These are phyloP conservation scores for Melospiza georgiana DNA, from an alignment of 2,113 vertebrate species.

Conservation along the genomic window DNA sequence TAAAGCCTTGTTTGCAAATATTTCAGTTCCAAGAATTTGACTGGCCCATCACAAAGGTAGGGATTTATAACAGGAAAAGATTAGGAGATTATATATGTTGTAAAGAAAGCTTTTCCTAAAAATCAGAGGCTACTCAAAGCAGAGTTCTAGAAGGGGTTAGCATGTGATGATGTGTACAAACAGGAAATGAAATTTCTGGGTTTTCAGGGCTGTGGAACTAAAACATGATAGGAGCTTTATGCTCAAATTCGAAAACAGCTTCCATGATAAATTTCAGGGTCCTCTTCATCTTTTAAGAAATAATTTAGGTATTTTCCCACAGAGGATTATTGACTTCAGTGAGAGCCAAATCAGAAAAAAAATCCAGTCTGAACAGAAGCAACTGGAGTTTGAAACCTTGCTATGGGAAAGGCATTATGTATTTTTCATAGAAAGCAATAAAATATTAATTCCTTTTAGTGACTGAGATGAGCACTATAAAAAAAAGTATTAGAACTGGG, in stretches of 20 bases:
- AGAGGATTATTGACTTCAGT: background rate
- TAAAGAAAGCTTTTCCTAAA: background rate
- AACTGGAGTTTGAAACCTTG: background rate
- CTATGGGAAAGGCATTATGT: constrained; percentile 18
- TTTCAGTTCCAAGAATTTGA: background rate
- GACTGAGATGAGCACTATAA: constrained; percentile 28
- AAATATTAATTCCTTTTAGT: constrained; percentile 68
- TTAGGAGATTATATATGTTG: background rate
- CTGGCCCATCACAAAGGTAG: background rate
- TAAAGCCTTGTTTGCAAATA: background rate
- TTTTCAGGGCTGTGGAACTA: background rate
- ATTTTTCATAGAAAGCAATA: constrained; percentile 67
- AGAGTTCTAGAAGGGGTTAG: background rate
- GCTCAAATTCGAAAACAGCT: background rate
- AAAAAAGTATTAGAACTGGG: constrained; percentile 8
- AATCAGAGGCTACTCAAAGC: background rate
- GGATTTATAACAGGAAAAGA: background rate
- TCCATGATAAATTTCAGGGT: background rate
- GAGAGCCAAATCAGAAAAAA: background rate
- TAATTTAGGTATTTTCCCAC: background rate
- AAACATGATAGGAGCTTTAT: background rate
- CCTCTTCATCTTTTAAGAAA: background rate
- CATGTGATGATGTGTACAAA: background rate
- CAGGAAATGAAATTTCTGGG: background rate
- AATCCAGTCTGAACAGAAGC: background rate